Percentiles rank a stretch among this genome's conserved stretches.
phyloP scores from a whole-genome alignment of 2,888 invertebrate species.

The Monochamus alternatus region DNA sequence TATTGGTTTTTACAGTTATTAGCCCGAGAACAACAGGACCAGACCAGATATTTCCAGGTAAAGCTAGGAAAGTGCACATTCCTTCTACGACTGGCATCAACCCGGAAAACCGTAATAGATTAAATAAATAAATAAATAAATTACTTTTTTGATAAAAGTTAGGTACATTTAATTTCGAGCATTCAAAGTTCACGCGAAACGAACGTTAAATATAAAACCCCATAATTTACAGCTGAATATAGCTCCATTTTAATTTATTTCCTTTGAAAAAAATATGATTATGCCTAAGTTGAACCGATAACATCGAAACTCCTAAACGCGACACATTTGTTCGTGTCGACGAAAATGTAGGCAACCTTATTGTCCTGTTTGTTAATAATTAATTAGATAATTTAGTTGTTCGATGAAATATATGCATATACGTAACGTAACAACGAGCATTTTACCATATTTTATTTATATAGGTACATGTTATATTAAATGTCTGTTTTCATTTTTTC shows the following conservation, averaged over 20 bases:
- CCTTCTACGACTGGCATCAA: too few relatives aligned
- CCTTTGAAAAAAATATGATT: neutral
- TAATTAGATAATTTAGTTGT: neutral
- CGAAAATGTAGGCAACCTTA: neutral
- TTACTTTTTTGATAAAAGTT: neutral
- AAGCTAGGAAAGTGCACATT: too few relatives aligned
- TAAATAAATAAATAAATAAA: too few relatives aligned
- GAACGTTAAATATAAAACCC: neutral
- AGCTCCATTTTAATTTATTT: neutral
- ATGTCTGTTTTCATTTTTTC: too few relatives aligned
- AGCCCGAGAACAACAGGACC: too few relatives aligned
- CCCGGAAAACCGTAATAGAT: too few relatives aligned
- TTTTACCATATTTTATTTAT: too few relatives aligned
- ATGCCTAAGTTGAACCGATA: neutral
- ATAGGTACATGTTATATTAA: too few relatives aligned
- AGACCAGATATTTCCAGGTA: too few relatives aligned
- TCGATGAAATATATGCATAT: too few relatives aligned
- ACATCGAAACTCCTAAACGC: neutral
- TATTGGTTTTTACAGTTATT: too few relatives aligned
- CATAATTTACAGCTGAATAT: neutral
- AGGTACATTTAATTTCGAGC: neutral
- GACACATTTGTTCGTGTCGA: slow-evolving; percentile 1
- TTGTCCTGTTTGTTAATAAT: neutral
- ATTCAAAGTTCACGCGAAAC: neutral
- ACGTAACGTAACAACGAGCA: too few relatives aligned